Percentiles rank a stretch among this genome's conserved stretches.
phyloP scores from a whole-genome alignment of 1,140 invertebrate species.

The Dinoponera quadriceps region DNA sequence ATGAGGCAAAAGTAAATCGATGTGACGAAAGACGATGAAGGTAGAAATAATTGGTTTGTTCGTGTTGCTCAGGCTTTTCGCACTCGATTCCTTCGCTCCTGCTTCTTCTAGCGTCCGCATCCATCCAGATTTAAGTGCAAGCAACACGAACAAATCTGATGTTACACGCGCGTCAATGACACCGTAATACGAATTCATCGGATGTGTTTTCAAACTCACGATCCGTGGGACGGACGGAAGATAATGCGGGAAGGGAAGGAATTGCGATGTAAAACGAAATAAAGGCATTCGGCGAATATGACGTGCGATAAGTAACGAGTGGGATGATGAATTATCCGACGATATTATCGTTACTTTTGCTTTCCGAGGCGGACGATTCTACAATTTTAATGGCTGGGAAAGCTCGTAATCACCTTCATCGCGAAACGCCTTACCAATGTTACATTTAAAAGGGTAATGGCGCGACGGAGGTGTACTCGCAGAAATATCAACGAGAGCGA shows the following conservation, averaged over 20 bases:
- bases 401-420: conserved; percentile 57
- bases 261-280: conserved; percentile 44
- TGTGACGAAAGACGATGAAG: no score
- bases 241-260: not conserved
- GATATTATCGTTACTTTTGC: conserved; percentile 58
- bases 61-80: no score
- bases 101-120: no score
- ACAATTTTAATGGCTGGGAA: conserved; percentile 56
- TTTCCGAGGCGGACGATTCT: conserved; percentile 49
- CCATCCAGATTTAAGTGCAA: no score
- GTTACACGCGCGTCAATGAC: not conserved
- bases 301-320: conserved; percentile 45
- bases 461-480: conserved; percentile 35
- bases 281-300: conserved; percentile 39
- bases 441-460: conserved; percentile 60
- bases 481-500: conserved; percentile 49
- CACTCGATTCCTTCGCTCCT: no score
- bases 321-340: conserved; percentile 50
- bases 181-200: not conserved
- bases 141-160: no score
- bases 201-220: not conserved
- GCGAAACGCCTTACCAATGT: conserved; percentile 62
- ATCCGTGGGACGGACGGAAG: not conserved
- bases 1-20: no score
- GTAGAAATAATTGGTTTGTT: no score